Evolutionary conservation across 2,113 vertebrate genomes (phyloP).

Genomic region (Symphodus melops): DNA sequence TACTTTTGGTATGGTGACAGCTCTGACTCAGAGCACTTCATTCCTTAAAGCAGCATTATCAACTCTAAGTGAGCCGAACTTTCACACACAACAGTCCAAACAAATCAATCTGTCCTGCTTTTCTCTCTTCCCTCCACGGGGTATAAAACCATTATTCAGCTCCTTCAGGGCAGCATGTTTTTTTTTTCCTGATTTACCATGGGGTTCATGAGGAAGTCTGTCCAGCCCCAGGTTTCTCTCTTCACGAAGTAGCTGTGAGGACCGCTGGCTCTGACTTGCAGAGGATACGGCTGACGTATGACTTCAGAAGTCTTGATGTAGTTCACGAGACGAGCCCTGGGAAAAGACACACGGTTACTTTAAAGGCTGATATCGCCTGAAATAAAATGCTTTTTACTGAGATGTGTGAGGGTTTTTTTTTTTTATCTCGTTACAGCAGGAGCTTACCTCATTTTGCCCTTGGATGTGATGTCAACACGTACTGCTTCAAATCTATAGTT

Average conservation of each 20-base stretch:
- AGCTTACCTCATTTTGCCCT: slow-evolving; percentile 97
- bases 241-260: slow-evolving; percentile 96
- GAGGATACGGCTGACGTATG: slow-evolving; percentile 92
- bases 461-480: slow-evolving; percentile 98
- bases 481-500: slow-evolving; percentile 93
- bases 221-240: slow-evolving; percentile 99
- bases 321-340: slow-evolving; percentile 95
- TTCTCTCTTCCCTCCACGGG: not conserved
- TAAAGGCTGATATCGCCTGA: not conserved
- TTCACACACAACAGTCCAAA: not conserved
- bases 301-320: slow-evolving; percentile 98
- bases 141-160: not conserved
- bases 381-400: no score
- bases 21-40: no score
- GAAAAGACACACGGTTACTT: slow-evolving; percentile 5
- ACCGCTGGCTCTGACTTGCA: slow-evolving; percentile 92
- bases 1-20: no score
- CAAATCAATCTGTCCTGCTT: not conserved
- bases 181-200: slow-evolving; percentile 88
- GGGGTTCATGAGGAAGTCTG: slow-evolving; percentile 99
- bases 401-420: not conserved
- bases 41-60: not conserved
- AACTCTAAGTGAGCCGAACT: not conserved
- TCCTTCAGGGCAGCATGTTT: not conserved
- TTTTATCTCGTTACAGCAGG: no score